Conservation (phyloP, 2,113 vertebrate genomes). For the Melanocharis versteri region DNA sequence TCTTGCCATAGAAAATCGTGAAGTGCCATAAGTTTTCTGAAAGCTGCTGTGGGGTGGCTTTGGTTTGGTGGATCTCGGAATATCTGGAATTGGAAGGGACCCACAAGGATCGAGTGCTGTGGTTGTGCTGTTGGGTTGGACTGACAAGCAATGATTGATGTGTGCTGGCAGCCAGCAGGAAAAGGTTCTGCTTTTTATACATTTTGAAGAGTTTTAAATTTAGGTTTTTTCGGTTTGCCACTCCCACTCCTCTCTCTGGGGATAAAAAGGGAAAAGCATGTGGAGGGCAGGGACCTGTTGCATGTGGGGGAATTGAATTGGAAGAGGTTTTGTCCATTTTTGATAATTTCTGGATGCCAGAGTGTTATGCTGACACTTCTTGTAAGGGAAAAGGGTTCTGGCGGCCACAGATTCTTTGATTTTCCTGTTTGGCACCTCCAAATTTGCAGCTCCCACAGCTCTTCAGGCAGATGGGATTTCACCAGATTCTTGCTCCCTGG, state of each 20-base stretch:
- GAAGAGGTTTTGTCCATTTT: background rate
- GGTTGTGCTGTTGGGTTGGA: background rate
- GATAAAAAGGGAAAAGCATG: background rate
- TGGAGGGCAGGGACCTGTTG: background rate
- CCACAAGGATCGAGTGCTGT: fast-evolving
- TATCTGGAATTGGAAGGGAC: background rate
- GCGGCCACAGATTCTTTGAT: too few species aligned
- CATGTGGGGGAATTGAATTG: background rate
- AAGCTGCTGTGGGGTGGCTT: background rate
- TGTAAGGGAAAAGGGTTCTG: background rate
- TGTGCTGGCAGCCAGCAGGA: background rate
- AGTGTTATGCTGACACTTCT: fast-evolving
- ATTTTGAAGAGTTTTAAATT: background rate
- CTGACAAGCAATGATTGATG: background rate
- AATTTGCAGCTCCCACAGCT: background rate
- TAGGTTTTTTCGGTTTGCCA: background rate
- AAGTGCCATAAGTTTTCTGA: fast-evolving
- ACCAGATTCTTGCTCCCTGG: background rate
- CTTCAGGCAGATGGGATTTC: background rate
- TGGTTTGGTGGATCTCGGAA: background rate
- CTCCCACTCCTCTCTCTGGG: background rate
- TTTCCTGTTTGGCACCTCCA: background rate
- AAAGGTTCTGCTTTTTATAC: background rate
- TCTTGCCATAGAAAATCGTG: fast-evolving
- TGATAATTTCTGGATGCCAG: background rate